Conservation (phyloP, 2,113 vertebrate species). For the Mastomys natalensis region DNA sequence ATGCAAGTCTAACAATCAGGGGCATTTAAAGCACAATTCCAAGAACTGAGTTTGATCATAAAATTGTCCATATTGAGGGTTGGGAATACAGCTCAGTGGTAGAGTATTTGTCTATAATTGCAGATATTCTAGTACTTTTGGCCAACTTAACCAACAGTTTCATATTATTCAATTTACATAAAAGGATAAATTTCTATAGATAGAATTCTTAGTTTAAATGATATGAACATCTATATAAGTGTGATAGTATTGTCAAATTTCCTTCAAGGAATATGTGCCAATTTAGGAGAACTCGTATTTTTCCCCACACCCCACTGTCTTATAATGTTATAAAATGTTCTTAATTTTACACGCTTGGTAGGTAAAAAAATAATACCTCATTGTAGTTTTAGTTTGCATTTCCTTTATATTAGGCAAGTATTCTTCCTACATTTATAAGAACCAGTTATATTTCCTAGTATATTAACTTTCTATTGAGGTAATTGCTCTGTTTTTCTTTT, state of each 20-base stretch:
- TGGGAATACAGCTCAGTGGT: too few relatives aligned
- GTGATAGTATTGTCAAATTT: not conserved
- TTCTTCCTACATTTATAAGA: not conserved
- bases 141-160: not conserved
- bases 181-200: conserved; percentile 10
- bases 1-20: not conserved
- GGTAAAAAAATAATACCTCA: not conserved
- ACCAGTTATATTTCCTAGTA: conserved; percentile 15
- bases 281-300: not conserved
- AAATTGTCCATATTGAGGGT: not conserved
- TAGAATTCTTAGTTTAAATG: conserved; percentile 14
- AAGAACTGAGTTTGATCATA: not conserved
- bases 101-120: not conserved
- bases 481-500: conserved; percentile 12
- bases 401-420: conserved; percentile 18
- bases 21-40: conserved; percentile 43
- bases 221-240: not conserved
- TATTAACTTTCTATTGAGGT: not conserved
- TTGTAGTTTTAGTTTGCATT: conserved; percentile 31
- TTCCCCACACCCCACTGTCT: not conserved
- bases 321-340: not conserved
- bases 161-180: not conserved
- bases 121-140: not conserved
- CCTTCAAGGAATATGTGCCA: not conserved
- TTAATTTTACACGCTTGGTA: not conserved